Conservation (phyloP, 1,140 invertebrate genomes). For the Trichonephila clavata region DNA sequence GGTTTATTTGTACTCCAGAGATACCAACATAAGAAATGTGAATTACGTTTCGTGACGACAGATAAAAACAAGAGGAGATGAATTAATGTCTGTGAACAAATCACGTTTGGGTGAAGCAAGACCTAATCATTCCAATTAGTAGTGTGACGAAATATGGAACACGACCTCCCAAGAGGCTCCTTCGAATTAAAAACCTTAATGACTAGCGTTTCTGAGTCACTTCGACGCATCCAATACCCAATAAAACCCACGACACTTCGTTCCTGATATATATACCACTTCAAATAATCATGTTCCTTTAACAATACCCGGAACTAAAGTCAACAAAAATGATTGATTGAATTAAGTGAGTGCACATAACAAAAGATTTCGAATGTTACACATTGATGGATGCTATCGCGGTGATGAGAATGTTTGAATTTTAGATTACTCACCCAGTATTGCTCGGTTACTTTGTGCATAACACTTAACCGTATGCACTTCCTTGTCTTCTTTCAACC, state of each 20-base stretch:
- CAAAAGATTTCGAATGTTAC: not conserved
- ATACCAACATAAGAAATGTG: not conserved
- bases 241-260: not conserved
- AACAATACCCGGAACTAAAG: slow-evolving; percentile 13
- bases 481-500: not conserved
- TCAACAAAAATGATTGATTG: not conserved
- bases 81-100: not conserved
- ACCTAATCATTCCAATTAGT: slow-evolving; percentile 13
- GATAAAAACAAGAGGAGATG: not conserved
- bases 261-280: not conserved
- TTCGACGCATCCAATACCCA: not conserved
- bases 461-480: not conserved
- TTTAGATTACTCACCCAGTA: too few species aligned
- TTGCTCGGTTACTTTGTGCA: not conserved
- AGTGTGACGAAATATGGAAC: not conserved
- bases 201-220: too few species aligned
- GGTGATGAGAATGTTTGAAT: not conserved
- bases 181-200: not conserved
- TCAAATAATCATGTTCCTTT: not conserved
- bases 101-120: not conserved
- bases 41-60: not conserved
- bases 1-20: too few species aligned
- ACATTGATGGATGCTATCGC: not conserved
- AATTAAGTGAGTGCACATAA: not conserved
- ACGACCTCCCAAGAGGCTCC: not conserved